phyloP scores from a whole-genome alignment of 1,140 invertebrate genomes.

The Drosophila auraria region DNA sequence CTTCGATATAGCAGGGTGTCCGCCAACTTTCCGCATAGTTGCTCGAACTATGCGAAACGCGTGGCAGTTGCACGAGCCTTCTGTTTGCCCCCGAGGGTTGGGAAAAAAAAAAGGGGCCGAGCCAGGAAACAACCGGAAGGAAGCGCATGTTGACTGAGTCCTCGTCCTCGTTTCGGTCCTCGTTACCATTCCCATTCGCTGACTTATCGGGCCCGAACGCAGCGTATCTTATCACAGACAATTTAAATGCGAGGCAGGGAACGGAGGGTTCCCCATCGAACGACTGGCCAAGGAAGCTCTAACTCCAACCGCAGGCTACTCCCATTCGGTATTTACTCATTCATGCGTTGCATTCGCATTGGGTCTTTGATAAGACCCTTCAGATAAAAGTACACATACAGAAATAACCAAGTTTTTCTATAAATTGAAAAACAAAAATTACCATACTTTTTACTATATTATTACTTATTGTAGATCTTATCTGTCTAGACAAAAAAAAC shows the following conservation, averaged over 20 bases:
- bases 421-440: no score
- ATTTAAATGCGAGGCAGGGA: constrained; percentile 46
- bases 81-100: constrained; percentile 31
- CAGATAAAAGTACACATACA: constrained; percentile 28
- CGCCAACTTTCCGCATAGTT: constrained; percentile 35
- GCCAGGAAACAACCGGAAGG: constrained; percentile 32
- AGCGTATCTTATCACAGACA: constrained; percentile 56
- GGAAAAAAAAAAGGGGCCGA: not conserved
- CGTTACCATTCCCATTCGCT: constrained; percentile 41
- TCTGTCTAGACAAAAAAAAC: no score
- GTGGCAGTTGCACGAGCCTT: constrained; percentile 49
- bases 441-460: no score
- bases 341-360: constrained; percentile 45
- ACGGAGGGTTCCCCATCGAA: constrained; percentile 18
- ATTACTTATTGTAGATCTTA: no score
- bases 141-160: constrained; percentile 49
- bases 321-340: constrained; percentile 41
- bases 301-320: constrained; percentile 15
- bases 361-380: constrained; percentile 7
- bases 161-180: constrained; percentile 26
- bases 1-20: constrained; percentile 34
- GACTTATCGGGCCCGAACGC: constrained; percentile 28
- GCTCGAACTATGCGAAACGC: constrained; percentile 42
- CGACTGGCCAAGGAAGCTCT: constrained; percentile 23
- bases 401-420: not conserved